Evolutionary conservation across 2,797 vertebrate genomes (phyloP), one percentile per base, ranked within the genome.

Genomic region (Pseudomugil tenellus): DNA sequence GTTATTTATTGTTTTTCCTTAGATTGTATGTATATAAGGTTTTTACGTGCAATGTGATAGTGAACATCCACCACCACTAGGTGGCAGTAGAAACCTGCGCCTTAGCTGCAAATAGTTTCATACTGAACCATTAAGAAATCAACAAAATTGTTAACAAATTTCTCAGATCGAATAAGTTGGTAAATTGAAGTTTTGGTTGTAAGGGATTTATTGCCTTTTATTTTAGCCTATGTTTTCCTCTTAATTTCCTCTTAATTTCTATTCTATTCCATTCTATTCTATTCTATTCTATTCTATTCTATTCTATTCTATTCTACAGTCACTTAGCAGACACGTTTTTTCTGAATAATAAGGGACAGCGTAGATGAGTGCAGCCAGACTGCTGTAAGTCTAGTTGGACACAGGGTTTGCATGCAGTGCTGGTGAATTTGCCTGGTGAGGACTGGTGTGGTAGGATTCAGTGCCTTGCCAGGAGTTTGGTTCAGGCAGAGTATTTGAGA

Each of bases 71-170:
- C 1, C 8, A 16, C 63, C 88, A 74, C 57, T 57, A 85, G 84
- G 21, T 67, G 79, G 72, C 68, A 85, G 79, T 75, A 80, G 16
- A 17, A 4, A 23, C 53, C 1, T 4, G 29, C 8, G 0, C 16
- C 11, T 49, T 6, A 29, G 0, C 8, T 9, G 19, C 6, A 9
- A 2, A 2, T 17, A 43, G 41, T 3, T n/a, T 7, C 2, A 43
- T 2, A 9, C 6, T 1, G 2, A 4, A 19, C 2, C 4, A 5
- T 25, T 13, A 4, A 11, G 21, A 49, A 9, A 46, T 3, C 35
- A 23, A 3, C 16, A 8, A 25, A 2, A 1, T 3, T 31, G 3
- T 31, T 6, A 31, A 6, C 26, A 41, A 0, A 34, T 16, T 1
- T 2, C 17, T 3, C 3, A 43, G 17, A 43, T 17, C 41, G n/a